Percentiles rank a stretch among this genome's conserved stretches.
Evolutionary conservation across 1,140 invertebrate species (phyloP).

Genomic region (Alviniconcha marisindica): DNA sequence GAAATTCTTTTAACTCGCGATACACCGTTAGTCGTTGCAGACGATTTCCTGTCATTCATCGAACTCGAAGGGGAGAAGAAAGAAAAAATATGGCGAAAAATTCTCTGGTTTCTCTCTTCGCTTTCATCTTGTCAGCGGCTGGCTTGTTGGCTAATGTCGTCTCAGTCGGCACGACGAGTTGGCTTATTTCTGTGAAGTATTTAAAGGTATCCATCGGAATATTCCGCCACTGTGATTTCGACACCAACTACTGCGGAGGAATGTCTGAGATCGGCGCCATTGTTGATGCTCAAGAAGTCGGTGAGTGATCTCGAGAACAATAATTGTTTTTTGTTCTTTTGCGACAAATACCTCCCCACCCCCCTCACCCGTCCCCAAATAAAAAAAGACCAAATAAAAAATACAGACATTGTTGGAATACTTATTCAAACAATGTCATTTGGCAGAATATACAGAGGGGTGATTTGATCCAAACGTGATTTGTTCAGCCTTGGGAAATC

Average conservation of each 20-base stretch:
- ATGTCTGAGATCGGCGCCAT: constrained; percentile 29
- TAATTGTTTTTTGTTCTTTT: too few relatives aligned
- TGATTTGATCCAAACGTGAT: too few relatives aligned
- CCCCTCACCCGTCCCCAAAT: too few relatives aligned
- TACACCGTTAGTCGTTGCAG: background rate
- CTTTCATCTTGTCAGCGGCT: background rate
- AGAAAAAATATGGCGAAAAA: constrained; percentile 12
- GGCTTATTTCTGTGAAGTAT: constrained; percentile 15
- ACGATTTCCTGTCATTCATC: background rate
- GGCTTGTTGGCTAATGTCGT: background rate
- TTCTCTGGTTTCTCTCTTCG: background rate
- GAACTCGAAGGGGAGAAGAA: background rate
- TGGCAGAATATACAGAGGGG: too few relatives aligned
- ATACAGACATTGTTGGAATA: too few relatives aligned
- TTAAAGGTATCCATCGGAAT: constrained; percentile 23
- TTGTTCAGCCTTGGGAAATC: too few relatives aligned
- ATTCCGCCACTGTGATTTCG: constrained; percentile 21
- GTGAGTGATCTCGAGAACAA: constrained; percentile 30
- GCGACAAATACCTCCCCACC: too few relatives aligned
- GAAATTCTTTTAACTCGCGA: background rate
- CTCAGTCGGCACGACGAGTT: background rate
- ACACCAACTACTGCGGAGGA: constrained; percentile 9
- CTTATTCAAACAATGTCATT: too few relatives aligned
- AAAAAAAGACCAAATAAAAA: too few relatives aligned
- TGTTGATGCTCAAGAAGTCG: constrained; percentile 32